Conservation (phyloP, 2,888 invertebrate species). For the Tricholauxania praeusta region DNA sequence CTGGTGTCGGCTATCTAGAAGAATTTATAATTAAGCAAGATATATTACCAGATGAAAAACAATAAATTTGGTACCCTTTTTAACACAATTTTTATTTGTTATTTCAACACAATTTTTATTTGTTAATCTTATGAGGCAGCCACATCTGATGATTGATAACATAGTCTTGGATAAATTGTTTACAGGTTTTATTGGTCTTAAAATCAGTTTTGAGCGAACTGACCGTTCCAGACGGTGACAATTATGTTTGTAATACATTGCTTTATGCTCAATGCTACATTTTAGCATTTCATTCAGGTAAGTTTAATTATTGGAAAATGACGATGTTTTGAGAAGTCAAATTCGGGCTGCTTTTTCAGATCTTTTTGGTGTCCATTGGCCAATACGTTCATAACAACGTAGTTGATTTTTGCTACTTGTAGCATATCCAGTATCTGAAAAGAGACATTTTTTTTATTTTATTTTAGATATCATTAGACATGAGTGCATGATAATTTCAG, state of each 20-base stretch:
- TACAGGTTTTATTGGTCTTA: neutral
- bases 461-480: too few relatives aligned
- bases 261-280: neutral
- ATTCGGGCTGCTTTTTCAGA: slow-evolving; percentile 85
- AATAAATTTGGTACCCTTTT: slow-evolving; percentile 10
- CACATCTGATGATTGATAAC: neutral
- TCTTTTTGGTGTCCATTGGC: slow-evolving; percentile 94
- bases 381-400: slow-evolving; percentile 91
- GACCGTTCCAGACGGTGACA: slow-evolving; percentile 28
- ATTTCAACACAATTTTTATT: slow-evolving; percentile 46
- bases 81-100: slow-evolving; percentile 29
- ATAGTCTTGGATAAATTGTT: neutral
- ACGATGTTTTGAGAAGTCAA: slow-evolving; percentile 90
- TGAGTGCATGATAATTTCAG: too few relatives aligned
- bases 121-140: slow-evolving; percentile 35
- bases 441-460: slow-evolving; percentile 38
- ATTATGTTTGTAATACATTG: neutral
- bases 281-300: slow-evolving; percentile 46
- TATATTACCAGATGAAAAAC: slow-evolving; percentile 61
- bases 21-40: slow-evolving; percentile 92
- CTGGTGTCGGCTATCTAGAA: slow-evolving; percentile 73
- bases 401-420: slow-evolving; percentile 95
- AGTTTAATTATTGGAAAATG: slow-evolving; percentile 92
- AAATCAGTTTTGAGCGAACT: neutral
- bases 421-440: slow-evolving; percentile 83